A percentile compares a stretch with the other conserved stretches of the same genome.
phyloP scores from a whole-genome alignment of 1,140 invertebrate genomes.

The Drosophila navojoa region DNA sequence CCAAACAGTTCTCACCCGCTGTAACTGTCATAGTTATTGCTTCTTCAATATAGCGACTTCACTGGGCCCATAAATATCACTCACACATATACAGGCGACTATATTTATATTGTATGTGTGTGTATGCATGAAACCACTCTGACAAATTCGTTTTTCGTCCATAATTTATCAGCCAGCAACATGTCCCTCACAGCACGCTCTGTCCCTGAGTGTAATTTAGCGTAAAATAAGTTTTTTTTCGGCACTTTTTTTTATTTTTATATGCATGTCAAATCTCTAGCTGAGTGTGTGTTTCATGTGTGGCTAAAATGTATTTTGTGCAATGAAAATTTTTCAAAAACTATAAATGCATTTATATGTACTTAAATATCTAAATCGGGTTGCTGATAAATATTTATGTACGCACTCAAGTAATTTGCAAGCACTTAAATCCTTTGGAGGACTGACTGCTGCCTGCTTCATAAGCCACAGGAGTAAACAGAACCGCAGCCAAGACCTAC shows the following conservation, averaged over 20 bases:
- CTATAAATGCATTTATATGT: no score
- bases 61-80: no score
- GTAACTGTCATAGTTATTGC: no score
- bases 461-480: constrained; percentile 2
- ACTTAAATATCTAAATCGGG: background rate
- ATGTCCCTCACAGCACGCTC: background rate
- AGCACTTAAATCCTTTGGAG: constrained; percentile 18
- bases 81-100: no score
- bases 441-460: background rate
- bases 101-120: no score
- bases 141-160: background rate
- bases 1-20: no score
- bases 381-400: background rate
- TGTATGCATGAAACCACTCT: background rate
- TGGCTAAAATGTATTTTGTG: no score
- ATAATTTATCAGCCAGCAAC: constrained; percentile 8
- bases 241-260: background rate
- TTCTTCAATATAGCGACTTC: no score
- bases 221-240: constrained; percentile 21
- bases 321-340: no score
- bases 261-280: background rate
- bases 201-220: constrained; percentile 15
- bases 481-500: background rate
- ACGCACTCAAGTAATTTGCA: constrained; percentile 8
- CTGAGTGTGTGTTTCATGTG: background rate